Percentiles rank a stretch among this genome's conserved stretches.
Conservation (phyloP, 2,888 invertebrate species). For the Drosophila koepferae region DNA sequence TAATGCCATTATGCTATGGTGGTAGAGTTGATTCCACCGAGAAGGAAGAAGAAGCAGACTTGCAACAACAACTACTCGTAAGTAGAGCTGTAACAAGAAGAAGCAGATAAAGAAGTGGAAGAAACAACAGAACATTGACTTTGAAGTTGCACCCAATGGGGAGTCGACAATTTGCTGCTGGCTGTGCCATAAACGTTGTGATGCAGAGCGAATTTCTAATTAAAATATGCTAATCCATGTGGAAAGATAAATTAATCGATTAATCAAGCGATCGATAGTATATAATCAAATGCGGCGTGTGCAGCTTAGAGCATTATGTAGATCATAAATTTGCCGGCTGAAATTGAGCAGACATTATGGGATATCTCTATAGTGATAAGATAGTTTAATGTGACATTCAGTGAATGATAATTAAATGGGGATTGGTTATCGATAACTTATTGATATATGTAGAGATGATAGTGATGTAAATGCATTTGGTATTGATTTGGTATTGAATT, state of each 20-base stretch:
- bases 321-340: slow-evolving; percentile 28
- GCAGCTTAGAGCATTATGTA: slow-evolving; percentile 5
- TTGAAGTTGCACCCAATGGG: slow-evolving; percentile 38
- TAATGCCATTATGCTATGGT: slow-evolving; percentile 73
- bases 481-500: too few species aligned
- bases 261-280: slow-evolving; percentile 44
- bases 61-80: slow-evolving; percentile 13
- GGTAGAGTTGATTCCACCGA: slow-evolving; percentile 67
- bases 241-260: slow-evolving; percentile 50
- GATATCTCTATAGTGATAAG: neutral
- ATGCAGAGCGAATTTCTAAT: slow-evolving; percentile 42
- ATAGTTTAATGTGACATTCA: neutral
- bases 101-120: slow-evolving; percentile 1
- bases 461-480: too few species aligned
- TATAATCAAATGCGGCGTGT: slow-evolving; percentile 29
- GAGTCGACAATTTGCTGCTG: slow-evolving; percentile 7
- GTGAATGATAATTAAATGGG: neutral
- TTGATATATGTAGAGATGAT: neutral
- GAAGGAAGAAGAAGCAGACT: slow-evolving; percentile 5
- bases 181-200: slow-evolving; percentile 3
- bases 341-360: slow-evolving; percentile 9
- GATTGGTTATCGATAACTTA: neutral
- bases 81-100: slow-evolving; percentile 5
- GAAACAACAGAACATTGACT: slow-evolving; percentile 53
- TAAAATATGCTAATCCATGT: slow-evolving; percentile 61